These are phyloP conservation scores for Odontocerum albicorne DNA, from an alignment of 2,888 invertebrate genomes.

Conservation along the genomic window DNA sequence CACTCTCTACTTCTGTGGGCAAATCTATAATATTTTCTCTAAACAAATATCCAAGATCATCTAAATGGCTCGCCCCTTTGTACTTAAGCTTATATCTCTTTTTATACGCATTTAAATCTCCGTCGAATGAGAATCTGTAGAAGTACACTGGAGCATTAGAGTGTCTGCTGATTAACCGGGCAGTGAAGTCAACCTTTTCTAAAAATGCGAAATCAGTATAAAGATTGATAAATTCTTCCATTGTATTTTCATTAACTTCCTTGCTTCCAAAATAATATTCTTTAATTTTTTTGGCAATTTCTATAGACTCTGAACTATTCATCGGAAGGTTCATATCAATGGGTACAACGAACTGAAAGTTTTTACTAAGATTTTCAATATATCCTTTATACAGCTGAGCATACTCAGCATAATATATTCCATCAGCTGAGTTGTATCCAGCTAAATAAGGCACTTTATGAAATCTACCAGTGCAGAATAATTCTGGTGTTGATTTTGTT, in stretches of 20 bases:
- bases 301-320: conserved; percentile 39
- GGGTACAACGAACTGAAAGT: conserved; percentile 46
- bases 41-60: conserved; percentile 62
- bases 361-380: conserved; percentile 38
- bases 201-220: conserved; percentile 55
- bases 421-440: conserved; percentile 55
- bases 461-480: conserved; percentile 49
- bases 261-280: conserved; percentile 52
- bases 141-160: conserved; percentile 54
- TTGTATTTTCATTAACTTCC: conserved; percentile 43
- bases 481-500: conserved; percentile 46
- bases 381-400: conserved; percentile 30
- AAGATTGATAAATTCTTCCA: conserved; percentile 51
- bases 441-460: conserved; percentile 53
- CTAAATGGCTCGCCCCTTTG: conserved; percentile 61
- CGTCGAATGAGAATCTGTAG: conserved; percentile 61
- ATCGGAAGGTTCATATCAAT: conserved; percentile 41
- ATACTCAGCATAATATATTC: conserved; percentile 45
- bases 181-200: conserved; percentile 47
- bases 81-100: conserved; percentile 47
- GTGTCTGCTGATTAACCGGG: conserved; percentile 44
- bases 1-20: conserved; percentile 6
- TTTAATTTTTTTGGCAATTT: conserved; percentile 44
- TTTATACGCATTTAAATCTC: conserved; percentile 56
- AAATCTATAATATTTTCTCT: conserved; percentile 38